Base-by-base conservation (phyloP, 2,113 vertebrate species). In the Rhodinocichla rosea region DNA sequence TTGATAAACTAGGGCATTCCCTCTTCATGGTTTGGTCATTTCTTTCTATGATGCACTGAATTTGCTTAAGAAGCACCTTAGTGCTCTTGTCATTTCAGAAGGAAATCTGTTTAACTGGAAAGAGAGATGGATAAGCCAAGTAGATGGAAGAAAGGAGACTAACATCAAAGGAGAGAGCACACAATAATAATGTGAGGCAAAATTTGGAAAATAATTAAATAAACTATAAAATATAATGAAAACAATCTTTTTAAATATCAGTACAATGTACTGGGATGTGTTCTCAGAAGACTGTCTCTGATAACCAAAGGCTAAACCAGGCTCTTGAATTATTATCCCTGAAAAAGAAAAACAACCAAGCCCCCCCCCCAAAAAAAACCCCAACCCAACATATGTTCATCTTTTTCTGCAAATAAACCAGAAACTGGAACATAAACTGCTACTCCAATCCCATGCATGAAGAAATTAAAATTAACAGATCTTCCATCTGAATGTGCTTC, bases 381-480 rank as follows among this genome's bases (percentile, higher is more conserved):
- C 18, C 39, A 53, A 74, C 28, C 18, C 39, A 53, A 74, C 59
- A 78, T 88, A 87, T 94, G 82, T 52, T 97, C 87, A 78, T 70
- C 23, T 92, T n/a, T 39, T 87, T 33, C 47, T 88, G 52, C 67
- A 96, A 89, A 87, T 84, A 89, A 92, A 63, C 21, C 33, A 57
- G 39, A 77, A 37, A 69, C 35, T 79, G 74, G 57, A 79, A 95
- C 13, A 71, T 53, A 85, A 94, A 87, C 20, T 89, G 35, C 65
- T 91, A 60, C 20, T 93, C 47, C 42, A 78, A 56, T 71, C 62
- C 47, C 44, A 63, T 78, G 52, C 12, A 81, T 52, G 22, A 70
- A 42, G 52, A 92, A 83, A 96, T 78, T 75, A 90, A 94, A 84
- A 82, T 89, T 87, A 94, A 84, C 33, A 89, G 35, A 71, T 70